A percentile compares a stretch with the other conserved stretches of the same genome.
Conservation (phyloP, 2,797 vertebrate species). For the Agapornis canus region DNA sequence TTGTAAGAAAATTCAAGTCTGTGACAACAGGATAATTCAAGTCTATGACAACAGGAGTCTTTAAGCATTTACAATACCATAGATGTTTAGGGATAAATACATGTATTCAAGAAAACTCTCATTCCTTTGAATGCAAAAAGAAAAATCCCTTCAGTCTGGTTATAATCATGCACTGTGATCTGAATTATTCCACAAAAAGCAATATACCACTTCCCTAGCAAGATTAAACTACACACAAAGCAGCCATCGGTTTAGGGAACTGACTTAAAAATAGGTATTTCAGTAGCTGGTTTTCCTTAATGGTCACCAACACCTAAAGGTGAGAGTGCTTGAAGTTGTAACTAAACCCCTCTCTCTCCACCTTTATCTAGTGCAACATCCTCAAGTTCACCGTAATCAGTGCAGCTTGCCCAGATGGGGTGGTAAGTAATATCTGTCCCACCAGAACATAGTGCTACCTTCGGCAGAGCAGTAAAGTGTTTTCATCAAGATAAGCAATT, state of each 20-base stretch:
- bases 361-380: neutral
- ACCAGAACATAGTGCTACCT: neutral
- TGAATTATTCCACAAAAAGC: neutral
- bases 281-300: neutral
- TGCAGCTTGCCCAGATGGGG: neutral
- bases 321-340: neutral
- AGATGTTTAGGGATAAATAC: neutral
- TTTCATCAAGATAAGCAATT: neutral
- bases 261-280: neutral
- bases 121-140: neutral
- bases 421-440: neutral
- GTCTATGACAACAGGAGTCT: neutral
- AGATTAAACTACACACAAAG: neutral
- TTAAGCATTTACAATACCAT: neutral
- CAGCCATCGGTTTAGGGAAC: neutral
- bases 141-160: neutral
- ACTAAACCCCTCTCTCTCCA: fast-evolving
- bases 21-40: neutral
- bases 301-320: neutral
- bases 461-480: neutral
- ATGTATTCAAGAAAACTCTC: neutral
- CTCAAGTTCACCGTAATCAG: neutral
- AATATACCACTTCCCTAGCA: neutral
- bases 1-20: neutral
- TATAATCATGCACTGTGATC: neutral